Percentiles rank a stretch among this genome's conserved stretches.
phyloP scores from a whole-genome alignment of 2,888 invertebrate species.

The Ormyrus rosae region DNA sequence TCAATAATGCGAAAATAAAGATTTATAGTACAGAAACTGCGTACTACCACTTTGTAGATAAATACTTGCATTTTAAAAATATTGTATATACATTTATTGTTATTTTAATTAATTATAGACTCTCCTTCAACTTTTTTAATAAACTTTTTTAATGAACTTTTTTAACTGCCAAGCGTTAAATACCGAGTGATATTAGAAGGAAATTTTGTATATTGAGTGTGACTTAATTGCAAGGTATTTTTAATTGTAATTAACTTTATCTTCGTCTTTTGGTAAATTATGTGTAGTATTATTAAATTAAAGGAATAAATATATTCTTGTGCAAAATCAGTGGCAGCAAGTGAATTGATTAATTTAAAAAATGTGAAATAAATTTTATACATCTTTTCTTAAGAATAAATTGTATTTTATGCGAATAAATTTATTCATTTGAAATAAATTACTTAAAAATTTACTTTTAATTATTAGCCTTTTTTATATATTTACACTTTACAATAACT shows the following conservation, averaged over 20 bases:
- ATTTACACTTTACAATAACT: constrained; percentile 13
- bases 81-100: not conserved
- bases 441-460: constrained; percentile 13
- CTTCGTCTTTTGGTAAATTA: constrained; percentile 51
- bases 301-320: constrained; percentile 43
- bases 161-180: constrained; percentile 30
- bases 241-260: constrained; percentile 51
- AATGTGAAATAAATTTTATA: constrained; percentile 56
- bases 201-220: constrained; percentile 46
- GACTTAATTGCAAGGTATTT: constrained; percentile 52
- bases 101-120: constrained; percentile 12
- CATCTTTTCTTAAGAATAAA: constrained; percentile 53
- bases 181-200: constrained; percentile 23
- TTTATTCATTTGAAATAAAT: constrained; percentile 50
- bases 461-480: constrained; percentile 13
- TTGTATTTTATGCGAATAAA: constrained; percentile 56
- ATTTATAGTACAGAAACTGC: not conserved
- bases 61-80: not conserved
- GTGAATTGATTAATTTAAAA: constrained; percentile 50
- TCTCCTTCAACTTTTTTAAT: constrained; percentile 32
- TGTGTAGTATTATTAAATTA: constrained; percentile 49
- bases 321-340: constrained; percentile 51
- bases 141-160: not conserved
- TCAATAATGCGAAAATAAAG: too few species aligned
- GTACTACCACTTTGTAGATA: not conserved